Evolutionary conservation across 2,797 vertebrate genomes (phyloP).

Genomic region (Cuculus canorus): DNA sequence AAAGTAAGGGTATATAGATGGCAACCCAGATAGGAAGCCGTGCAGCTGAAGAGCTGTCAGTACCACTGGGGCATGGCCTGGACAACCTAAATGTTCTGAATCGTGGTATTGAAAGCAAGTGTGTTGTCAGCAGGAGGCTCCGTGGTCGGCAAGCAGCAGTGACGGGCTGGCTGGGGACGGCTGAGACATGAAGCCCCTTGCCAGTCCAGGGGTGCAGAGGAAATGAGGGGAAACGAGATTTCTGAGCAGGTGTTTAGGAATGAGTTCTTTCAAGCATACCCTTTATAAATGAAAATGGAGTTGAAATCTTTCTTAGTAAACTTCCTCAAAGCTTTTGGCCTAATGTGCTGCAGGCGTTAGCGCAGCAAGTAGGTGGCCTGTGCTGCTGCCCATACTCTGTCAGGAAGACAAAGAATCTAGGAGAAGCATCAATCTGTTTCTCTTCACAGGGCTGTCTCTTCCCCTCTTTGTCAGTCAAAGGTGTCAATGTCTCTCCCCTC

Average conservation of each 20-base stretch:
- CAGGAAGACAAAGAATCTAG: conserved; percentile 75
- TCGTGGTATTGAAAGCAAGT: neutral
- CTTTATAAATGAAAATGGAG: neutral
- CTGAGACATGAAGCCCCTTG: accelerated
- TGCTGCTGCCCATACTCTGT: conserved; percentile 73
- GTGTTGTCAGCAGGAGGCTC: accelerated
- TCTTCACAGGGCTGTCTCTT: conserved; percentile 80
- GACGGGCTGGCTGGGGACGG: neutral
- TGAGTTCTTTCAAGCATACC: neutral
- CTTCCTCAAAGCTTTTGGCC: conserved; percentile 69
- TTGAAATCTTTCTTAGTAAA: conserved; percentile 22
- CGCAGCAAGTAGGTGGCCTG: conserved; percentile 69
- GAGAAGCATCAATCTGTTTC: conserved; percentile 81
- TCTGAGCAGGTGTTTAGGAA: neutral
- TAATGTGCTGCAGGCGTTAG: conserved; percentile 48
- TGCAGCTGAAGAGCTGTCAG: neutral
- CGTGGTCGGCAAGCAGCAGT: accelerated
- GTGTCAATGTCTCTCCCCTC: conserved; percentile 76
- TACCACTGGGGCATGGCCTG: neutral
- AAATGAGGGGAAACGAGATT: neutral
- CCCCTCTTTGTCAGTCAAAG: conserved; percentile 76
- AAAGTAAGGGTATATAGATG: neutral
- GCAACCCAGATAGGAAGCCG: neutral
- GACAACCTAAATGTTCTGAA: neutral
- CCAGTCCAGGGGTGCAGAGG: neutral